Percentiles rank a stretch among this genome's conserved stretches.
phyloP scores from a whole-genome alignment of 2,797 vertebrate species.

The Botia kubotai region DNA sequence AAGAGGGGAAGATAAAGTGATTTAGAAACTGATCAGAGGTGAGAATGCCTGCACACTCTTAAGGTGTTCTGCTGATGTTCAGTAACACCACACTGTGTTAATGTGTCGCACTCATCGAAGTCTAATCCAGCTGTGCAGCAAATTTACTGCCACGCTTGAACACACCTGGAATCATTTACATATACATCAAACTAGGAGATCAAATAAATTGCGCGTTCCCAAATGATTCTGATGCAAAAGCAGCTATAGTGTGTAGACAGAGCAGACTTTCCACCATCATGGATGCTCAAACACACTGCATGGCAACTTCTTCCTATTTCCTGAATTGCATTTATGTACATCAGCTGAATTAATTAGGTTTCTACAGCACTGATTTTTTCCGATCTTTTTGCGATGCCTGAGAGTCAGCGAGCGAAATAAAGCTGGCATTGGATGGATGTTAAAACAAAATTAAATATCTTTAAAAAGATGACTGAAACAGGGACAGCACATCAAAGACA shows the following conservation, averaged over 20 bases:
- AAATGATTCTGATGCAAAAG: neutral
- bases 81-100: neutral
- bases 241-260: neutral
- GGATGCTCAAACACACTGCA: neutral
- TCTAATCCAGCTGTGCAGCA: neutral
- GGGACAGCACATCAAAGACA: conserved; percentile 9
- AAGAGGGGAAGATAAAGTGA: neutral
- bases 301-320: neutral
- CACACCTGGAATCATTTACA: neutral
- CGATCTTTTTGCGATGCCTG: neutral
- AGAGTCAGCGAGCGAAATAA: conserved; percentile 1
- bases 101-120: neutral
- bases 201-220: neutral
- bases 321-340: conserved; percentile 8
- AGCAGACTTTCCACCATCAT: neutral
- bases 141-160: neutral
- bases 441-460: conserved; percentile 32
- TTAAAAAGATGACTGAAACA: conserved; percentile 11
- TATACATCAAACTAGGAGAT: neutral
- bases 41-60: neutral
- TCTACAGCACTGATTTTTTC: neutral
- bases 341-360: neutral
- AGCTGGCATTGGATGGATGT: conserved; percentile 2
- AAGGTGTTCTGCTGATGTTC: conserved; percentile 16
- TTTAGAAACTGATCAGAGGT: neutral